phyloP scores from a whole-genome alignment of 2,888 invertebrate genomes.

The Melinaea marsaeus region DNA sequence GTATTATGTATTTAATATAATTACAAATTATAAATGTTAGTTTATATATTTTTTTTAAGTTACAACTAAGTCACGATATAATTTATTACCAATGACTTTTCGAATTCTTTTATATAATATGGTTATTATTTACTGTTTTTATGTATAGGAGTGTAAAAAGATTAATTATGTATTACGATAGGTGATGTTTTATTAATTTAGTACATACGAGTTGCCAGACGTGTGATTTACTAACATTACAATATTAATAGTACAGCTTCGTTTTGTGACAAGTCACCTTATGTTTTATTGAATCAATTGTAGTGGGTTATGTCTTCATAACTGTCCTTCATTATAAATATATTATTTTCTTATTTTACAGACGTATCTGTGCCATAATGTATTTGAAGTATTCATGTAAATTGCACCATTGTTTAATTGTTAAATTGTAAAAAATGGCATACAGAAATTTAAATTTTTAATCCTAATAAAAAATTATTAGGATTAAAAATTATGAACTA shows the following conservation, averaged over 20 bases:
- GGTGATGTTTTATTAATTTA: constrained; percentile 50
- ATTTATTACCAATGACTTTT: constrained; percentile 78
- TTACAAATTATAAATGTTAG: constrained; percentile 42
- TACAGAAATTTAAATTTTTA: no score
- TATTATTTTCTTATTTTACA: constrained; percentile 1
- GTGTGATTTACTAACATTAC: constrained; percentile 66
- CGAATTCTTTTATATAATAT: constrained; percentile 61
- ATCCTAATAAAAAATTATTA: no score
- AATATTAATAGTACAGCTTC: constrained; percentile 18
- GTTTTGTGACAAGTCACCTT: constrained; percentile 5
- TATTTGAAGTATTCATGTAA: background rate
- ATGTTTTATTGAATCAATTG: constrained; percentile 13
- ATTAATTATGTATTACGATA: constrained; percentile 60
- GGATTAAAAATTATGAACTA: no score
- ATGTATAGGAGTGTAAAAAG: constrained; percentile 66
- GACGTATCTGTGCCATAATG: constrained; percentile 3
- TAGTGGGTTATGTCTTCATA: background rate
- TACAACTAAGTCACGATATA: constrained; percentile 77
- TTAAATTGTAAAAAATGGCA: no score
- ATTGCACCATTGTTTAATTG: background rate
- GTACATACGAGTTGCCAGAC: constrained; percentile 57
- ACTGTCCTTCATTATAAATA: background rate
- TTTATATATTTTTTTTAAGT: constrained; percentile 42
- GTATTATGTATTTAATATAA: constrained; percentile 28
- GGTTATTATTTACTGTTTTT: constrained; percentile 34